Base-by-base conservation (phyloP, 2,888 invertebrate species). In the Agriopis leucophaearia region DNA sequence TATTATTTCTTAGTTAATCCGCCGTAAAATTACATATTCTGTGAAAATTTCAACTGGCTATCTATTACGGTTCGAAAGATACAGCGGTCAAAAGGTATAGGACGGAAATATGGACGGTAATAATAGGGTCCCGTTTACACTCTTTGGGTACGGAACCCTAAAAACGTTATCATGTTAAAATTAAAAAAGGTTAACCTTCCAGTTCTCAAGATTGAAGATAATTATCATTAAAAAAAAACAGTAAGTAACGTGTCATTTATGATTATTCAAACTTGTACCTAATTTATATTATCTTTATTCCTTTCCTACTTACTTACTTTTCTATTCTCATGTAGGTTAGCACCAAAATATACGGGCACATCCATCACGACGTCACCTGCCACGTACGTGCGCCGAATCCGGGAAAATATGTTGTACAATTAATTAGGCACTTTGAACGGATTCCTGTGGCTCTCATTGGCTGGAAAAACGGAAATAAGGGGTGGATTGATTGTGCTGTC, bases 351-450 rank as follows among this genome's bases (percentile, higher is more conserved):
- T 83, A 83, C 74, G 81, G 71, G 77, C 71, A 75, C 82, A 88
- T 88, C 86, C 83, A 81, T 88, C 87, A 86, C 80, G 83, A 86
- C 88, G 84, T 88, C 88, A 88, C 88, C 88, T 88, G 89, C 77
- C 77, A 74, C 76, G 81, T 83, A 88, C 87, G 87, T 85, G 89
- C 86, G 84, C 80, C 79, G 85, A 80, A 82, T 89, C 51, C 56
- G 74, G 80, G 74, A 79, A 83, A 87, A 89, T 89, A 89, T 89
- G 85, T 83, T 83, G 80, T 79, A 81, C 88, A 87, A 90, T 90
- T 90, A 90, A 90, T 91, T 88, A 88, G 84, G 81, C 81, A 87
- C 87, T 89, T 87, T 84, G 83, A 85, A 88, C 86, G 88, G 89
- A 88, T 88, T 86, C 82, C 79, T 81, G 79, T 76, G 79, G 82